Evolutionary conservation across 2,113 vertebrate genomes (phyloP).

Genomic region (Typhlomys cinereus): DNA sequence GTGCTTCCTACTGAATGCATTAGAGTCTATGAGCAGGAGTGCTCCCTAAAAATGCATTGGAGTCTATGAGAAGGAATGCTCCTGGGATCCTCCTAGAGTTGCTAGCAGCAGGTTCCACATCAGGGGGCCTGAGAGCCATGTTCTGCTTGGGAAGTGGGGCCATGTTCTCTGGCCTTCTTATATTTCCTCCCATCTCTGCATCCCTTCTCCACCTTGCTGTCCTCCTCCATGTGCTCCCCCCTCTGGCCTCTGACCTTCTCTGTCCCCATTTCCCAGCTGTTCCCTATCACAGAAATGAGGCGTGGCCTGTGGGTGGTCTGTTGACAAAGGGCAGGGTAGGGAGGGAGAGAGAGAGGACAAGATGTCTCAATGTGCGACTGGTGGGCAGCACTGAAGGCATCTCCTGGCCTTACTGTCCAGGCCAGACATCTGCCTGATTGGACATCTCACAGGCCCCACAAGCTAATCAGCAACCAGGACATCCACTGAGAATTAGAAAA

Average conservation of each 20-base stretch:
- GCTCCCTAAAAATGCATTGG: too few relatives aligned
- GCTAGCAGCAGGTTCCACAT: rapidly evolving
- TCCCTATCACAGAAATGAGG: neutral
- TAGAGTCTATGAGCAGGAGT: neutral
- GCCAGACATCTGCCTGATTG: neutral
- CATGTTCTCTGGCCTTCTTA: neutral
- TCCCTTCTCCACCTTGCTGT: neutral
- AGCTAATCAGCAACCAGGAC: slow-evolving; percentile 70
- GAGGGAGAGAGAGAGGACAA: neutral
- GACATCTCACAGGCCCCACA: neutral
- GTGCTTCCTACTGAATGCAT: too few relatives aligned
- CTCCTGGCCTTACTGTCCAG: neutral
- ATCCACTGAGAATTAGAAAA: slow-evolving; percentile 31
- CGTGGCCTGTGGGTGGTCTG: neutral
- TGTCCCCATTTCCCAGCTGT: neutral
- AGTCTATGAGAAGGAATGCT: neutral
- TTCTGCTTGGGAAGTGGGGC: too few relatives aligned
- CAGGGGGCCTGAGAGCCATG: rapidly evolving
- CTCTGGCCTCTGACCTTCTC: too few relatives aligned
- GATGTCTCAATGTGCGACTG: slow-evolving; percentile 34
- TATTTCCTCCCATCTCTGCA: neutral
- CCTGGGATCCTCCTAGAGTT: neutral
- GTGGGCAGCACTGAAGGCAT: neutral
- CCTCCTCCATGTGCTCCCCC: neutral
- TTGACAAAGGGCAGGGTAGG: neutral